Evolutionary conservation across 1,140 invertebrate species (phyloP), one percentile per base, ranked within the genome.

Genomic region (Leptopilina clavipes): DNA sequence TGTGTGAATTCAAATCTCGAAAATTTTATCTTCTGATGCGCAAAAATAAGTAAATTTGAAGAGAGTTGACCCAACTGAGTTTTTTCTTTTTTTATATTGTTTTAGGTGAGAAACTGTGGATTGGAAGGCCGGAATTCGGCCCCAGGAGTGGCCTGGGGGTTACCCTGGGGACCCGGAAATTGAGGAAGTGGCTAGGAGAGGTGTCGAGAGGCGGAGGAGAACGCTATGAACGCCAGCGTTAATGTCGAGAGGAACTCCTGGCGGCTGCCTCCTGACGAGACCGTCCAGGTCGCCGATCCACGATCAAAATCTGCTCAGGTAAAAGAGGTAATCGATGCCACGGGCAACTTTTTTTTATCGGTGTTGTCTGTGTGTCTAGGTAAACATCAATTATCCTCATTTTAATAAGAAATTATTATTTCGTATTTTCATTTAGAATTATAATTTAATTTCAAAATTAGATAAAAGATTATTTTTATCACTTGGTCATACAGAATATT

Each of bases 181-280:
- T 73, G 82, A 87, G 81, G 84, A 86, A 82, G 81, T 72, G 81
- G 81, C 75, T 76, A 81, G 76, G 78, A 77, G 81, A 76, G 84
- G 80, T 77, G 80, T 75, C 70, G 72, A 70, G 80, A 77, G 79
- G 82, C 78, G 81, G 84, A 81, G 79, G 79, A 81, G 80, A 80
- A 85, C 88, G 91, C 89, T 90, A 96, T 96, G 95, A 95, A 96
- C 92, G 94, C 94, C 91, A 95, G 94, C 93, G 93, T 94, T 86
- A 93, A 94, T 91, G 91, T 95, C 89, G 95, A 96, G 92, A 94
- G 94, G 88, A 94, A 93, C 85, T 95, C 95, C 85, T 96, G 95
- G 95, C 94, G 95, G 89, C 91, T 96, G 88, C 95, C 95, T 88
- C 95, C 95, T 82, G 95, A 96, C 91, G 95, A 96, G 92, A 96